phyloP scores from a whole-genome alignment of 2,797 vertebrate species.

The Poeciliopsis gracilis region DNA sequence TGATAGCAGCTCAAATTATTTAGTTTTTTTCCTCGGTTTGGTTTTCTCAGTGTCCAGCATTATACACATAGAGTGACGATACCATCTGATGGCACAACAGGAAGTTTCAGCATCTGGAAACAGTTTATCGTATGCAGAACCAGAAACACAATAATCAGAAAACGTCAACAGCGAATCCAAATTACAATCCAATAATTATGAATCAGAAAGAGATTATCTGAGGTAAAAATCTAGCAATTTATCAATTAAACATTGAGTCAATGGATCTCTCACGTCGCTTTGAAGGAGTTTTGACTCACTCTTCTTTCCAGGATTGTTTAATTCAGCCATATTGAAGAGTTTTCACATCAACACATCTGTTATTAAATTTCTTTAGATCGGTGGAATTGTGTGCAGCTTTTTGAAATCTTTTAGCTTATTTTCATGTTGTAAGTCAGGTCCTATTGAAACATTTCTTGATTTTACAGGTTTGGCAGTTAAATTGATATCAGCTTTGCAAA shows the following conservation, averaged over 20 bases:
- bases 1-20: neutral
- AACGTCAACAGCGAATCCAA: neutral
- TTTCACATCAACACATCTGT: neutral
- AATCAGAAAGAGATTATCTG: neutral
- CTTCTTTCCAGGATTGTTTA: neutral
- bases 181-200: no score
- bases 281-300: neutral
- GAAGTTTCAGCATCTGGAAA: conserved; percentile 7
- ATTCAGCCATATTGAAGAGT: neutral
- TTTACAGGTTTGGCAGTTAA: neutral
- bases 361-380: neutral
- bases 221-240: neutral
- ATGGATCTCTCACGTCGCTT: neutral
- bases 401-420: neutral
- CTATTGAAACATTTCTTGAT: neutral
- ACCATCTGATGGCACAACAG: neutral
- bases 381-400: neutral
- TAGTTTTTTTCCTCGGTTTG: neutral
- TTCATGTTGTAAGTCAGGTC: neutral
- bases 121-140: no score
- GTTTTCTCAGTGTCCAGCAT: conserved; percentile 1
- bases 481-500: neutral
- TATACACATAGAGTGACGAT: neutral
- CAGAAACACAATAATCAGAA: neutral
- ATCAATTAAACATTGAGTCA: neutral